phyloP scores from a whole-genome alignment of 2,888 invertebrate genomes.

The Volucella inanis region DNA sequence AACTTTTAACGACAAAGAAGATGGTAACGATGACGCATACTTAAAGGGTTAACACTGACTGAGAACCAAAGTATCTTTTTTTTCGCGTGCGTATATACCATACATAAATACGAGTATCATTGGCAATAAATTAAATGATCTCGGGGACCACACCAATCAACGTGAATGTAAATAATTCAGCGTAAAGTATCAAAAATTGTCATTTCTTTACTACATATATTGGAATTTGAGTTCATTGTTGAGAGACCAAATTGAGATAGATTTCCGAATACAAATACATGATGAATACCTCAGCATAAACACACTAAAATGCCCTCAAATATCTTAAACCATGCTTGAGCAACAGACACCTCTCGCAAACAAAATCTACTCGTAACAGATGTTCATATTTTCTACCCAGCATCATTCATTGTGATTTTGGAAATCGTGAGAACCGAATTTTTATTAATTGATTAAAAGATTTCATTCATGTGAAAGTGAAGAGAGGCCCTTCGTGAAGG shows the following conservation, averaged over 20 bases:
- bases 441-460: conserved; percentile 52
- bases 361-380: too few species aligned
- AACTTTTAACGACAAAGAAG: conserved; percentile 13
- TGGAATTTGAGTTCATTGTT: too few species aligned
- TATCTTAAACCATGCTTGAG: too few species aligned
- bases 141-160: conserved; percentile 38
- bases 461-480: conserved; percentile 12
- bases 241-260: too few species aligned
- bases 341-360: too few species aligned
- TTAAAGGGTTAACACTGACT: conserved; percentile 43
- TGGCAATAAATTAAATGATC: conserved; percentile 59
- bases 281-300: too few species aligned
- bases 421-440: conserved; percentile 66
- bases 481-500: conserved; percentile 20
- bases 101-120: neutral
- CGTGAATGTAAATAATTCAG: conserved; percentile 29
- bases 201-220: too few species aligned
- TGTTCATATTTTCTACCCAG: neutral
- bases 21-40: conserved; percentile 56
- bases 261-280: too few species aligned
- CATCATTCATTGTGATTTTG: conserved; percentile 6
- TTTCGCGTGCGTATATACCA: neutral
- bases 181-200: neutral
- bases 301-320: too few species aligned
- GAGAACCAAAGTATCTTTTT: conserved; percentile 39